These are phyloP conservation scores for Habrosyne pyritoides DNA, from an alignment of 2,888 invertebrate species.

Conservation along the genomic window DNA sequence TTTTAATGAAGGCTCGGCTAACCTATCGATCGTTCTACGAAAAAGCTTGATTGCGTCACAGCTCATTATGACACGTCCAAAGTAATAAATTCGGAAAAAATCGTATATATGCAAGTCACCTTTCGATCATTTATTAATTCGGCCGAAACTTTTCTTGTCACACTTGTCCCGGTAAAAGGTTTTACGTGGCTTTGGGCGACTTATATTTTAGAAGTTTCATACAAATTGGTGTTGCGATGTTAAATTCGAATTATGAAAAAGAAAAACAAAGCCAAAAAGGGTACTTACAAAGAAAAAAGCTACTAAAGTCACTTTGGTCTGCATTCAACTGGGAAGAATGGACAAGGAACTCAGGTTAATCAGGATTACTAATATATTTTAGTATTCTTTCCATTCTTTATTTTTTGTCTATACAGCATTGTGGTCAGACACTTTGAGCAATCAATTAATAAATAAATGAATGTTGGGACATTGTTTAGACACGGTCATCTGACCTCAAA, in stretches of 20 bases:
- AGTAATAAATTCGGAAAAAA: constrained; percentile 41
- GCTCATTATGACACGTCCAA: constrained; percentile 42
- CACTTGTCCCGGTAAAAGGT: constrained; percentile 16
- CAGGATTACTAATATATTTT: too few relatives aligned
- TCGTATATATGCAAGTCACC: constrained; percentile 5
- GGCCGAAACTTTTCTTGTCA: constrained; percentile 21
- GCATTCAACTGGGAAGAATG: too few relatives aligned
- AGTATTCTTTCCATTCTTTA: too few relatives aligned
- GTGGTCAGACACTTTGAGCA: too few relatives aligned
- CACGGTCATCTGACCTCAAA: too few relatives aligned
- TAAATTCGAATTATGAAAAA: background rate
- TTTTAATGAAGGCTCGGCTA: constrained; percentile 21
- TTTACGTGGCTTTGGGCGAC: constrained; percentile 13
- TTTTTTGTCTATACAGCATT: too few relatives aligned
- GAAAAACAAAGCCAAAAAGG: too few relatives aligned
- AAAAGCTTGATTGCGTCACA: constrained; percentile 34
- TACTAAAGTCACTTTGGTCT: too few relatives aligned
- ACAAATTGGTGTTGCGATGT: background rate
- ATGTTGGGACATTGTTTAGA: too few relatives aligned
- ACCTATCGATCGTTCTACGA: constrained; percentile 28
- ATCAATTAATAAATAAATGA: too few relatives aligned
- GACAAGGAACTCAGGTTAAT: too few relatives aligned
- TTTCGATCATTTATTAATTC: constrained; percentile 43
- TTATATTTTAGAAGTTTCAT: constrained; percentile 3
- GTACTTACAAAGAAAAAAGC: too few relatives aligned